Percentiles rank a stretch among this genome's conserved stretches.
phyloP scores from a whole-genome alignment of 2,888 invertebrate genomes.

The Encarsia formosa region DNA sequence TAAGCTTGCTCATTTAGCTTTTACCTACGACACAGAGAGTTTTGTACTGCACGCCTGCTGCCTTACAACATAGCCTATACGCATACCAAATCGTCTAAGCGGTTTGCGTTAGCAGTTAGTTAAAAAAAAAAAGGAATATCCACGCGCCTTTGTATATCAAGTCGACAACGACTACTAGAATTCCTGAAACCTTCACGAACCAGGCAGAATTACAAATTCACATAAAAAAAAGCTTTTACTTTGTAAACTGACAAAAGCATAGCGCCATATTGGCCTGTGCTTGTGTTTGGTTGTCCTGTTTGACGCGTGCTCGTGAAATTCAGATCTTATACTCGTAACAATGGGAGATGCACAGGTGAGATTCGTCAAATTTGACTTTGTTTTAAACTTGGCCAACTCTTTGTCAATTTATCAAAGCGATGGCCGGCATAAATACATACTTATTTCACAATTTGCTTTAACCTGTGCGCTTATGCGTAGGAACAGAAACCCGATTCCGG shows the following conservation, averaged over 20 bases:
- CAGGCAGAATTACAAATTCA: too few species aligned
- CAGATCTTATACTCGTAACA: slow-evolving; percentile 37
- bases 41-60: too few species aligned
- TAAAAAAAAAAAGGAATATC: background rate
- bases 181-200: too few species aligned
- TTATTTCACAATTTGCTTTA: background rate
- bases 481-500: slow-evolving; percentile 57
- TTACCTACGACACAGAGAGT: too few species aligned
- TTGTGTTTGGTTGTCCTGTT: slow-evolving; percentile 49
- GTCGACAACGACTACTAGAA: background rate
- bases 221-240: too few species aligned
- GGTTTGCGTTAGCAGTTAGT: background rate
- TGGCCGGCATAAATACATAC: too few species aligned
- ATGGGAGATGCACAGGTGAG: slow-evolving; percentile 51
- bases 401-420: too few species aligned
- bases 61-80: background rate
- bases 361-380: slow-evolving; percentile 15
- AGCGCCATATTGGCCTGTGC: slow-evolving; percentile 49
- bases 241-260: slow-evolving; percentile 43
- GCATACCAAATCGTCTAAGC: background rate
- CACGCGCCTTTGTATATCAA: background rate
- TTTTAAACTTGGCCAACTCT: background rate
- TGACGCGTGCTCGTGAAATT: slow-evolving; percentile 48
- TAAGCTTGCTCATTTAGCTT: too few species aligned
- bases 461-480: slow-evolving; percentile 34